These are phyloP conservation scores for Oryzaephilus surinamensis DNA, from an alignment of 1,140 invertebrate genomes.

Conservation along the genomic window DNA sequence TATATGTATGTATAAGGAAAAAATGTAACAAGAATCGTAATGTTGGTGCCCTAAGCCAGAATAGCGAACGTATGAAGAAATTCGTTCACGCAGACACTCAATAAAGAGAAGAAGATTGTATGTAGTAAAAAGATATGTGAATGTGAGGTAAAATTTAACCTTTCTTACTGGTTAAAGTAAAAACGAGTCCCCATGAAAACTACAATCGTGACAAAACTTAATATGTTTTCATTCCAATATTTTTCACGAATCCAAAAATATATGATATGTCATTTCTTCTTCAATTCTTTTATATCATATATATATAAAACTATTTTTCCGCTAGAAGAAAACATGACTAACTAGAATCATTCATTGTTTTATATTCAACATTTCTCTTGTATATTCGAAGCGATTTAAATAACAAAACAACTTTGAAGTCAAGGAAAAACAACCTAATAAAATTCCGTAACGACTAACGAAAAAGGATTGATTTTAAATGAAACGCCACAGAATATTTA, in stretches of 20 bases:
- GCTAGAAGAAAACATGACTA: not conserved
- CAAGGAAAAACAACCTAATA: no score
- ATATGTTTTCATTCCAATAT: constrained; percentile 13
- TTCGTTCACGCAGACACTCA: constrained; percentile 8
- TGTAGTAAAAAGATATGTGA: constrained; percentile 6
- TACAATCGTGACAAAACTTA: constrained; percentile 14
- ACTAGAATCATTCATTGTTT: not conserved
- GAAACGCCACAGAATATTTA: no score
- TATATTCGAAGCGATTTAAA: no score
- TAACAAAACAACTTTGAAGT: no score
- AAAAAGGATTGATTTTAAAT: no score
- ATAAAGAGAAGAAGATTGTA: constrained; percentile 9
- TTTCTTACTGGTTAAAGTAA: constrained; percentile 5
- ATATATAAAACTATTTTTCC: not conserved
- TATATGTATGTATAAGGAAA: no score
- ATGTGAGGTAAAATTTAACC: constrained; percentile 12
- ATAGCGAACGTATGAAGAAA: constrained; percentile 4
- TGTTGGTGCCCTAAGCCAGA: not conserved
- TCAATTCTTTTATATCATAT: not conserved
- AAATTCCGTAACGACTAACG: no score
- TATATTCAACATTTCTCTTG: no score
- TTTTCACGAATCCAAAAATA: constrained; percentile 7
- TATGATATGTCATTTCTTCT: constrained; percentile 11
- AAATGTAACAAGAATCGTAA: no score
- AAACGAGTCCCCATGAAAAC: constrained; percentile 10